These are phyloP conservation scores for Caenorhabditis sp. DNA, from an alignment of 2,888 invertebrate species.

Conservation along the genomic window DNA sequence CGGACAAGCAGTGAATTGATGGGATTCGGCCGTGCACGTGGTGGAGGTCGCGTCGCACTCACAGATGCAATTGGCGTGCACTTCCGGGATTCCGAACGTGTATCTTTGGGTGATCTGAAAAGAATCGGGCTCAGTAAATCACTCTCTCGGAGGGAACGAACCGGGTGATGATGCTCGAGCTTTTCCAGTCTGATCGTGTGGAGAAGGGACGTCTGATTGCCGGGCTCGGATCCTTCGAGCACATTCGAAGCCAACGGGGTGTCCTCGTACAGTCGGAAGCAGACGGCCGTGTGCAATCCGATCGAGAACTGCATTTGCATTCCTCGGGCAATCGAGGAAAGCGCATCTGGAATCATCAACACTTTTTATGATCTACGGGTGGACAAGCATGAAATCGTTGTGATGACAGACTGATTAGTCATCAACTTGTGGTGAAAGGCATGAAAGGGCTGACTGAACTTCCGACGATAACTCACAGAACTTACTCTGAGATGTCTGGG, in stretches of 20 bases:
- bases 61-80: constrained; percentile 75
- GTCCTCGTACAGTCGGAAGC: constrained; percentile 67
- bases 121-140: background rate
- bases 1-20: constrained; percentile 65
- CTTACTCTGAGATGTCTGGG: constrained; percentile 64
- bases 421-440: background rate
- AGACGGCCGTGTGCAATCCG: constrained; percentile 69
- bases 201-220: constrained; percentile 63
- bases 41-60: constrained; percentile 70
- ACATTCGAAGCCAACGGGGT: constrained; percentile 11
- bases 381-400: constrained; percentile 14
- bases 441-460: no score
- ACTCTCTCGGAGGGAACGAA: constrained; percentile 35
- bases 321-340: constrained; percentile 51
- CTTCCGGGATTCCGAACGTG: constrained; percentile 77
- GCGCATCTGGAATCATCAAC: constrained; percentile 52
- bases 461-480: background rate
- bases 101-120: constrained; percentile 74
- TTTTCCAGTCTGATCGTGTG: constrained; percentile 74
- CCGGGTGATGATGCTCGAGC: constrained; percentile 77
- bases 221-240: constrained; percentile 14
- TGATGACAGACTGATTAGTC: constrained; percentile 3
- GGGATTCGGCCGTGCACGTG: constrained; percentile 60
- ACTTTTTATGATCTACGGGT: constrained; percentile 1
- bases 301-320: constrained; percentile 72